These are phyloP conservation scores for Pseudococcus viburni DNA, from an alignment of 2,888 invertebrate genomes.

Conservation along the genomic window DNA sequence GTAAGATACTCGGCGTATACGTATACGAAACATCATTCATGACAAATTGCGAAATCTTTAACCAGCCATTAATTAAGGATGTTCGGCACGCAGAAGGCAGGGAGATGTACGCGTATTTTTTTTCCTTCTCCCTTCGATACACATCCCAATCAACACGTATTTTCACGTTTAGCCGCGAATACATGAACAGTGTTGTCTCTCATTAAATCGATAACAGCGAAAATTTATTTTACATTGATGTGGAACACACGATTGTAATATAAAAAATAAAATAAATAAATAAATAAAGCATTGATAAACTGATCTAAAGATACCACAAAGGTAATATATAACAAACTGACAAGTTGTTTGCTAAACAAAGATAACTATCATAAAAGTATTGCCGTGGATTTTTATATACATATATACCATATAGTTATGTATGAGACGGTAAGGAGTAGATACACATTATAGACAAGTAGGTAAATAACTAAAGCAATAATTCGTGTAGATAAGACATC, in stretches of 20 bases:
- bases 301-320: conserved; percentile 56
- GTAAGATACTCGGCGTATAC: neutral
- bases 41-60: conserved; percentile 38
- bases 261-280: conserved; percentile 57
- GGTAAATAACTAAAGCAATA: conserved; percentile 66
- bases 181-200: conserved; percentile 56
- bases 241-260: conserved; percentile 58
- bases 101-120: neutral
- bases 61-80: conserved; percentile 44
- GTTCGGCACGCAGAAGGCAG: neutral
- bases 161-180: conserved; percentile 43
- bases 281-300: conserved; percentile 60
- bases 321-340: conserved; percentile 66
- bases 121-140: neutral
- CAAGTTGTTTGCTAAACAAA: conserved; percentile 65
- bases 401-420: conserved; percentile 40
- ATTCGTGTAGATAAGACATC: conserved; percentile 65
- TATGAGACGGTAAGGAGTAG: conserved; percentile 64
- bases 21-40: conserved; percentile 5
- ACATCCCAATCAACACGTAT: conserved; percentile 17
- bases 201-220: conserved; percentile 49
- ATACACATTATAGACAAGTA: conserved; percentile 64
- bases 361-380: conserved; percentile 65
- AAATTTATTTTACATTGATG: conserved; percentile 58
- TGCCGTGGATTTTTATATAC: conserved; percentile 58